Percentiles rank a stretch among this genome's conserved stretches.
phyloP scores from a whole-genome alignment of 1,140 invertebrate species.

The Sitobion miscanthi region DNA sequence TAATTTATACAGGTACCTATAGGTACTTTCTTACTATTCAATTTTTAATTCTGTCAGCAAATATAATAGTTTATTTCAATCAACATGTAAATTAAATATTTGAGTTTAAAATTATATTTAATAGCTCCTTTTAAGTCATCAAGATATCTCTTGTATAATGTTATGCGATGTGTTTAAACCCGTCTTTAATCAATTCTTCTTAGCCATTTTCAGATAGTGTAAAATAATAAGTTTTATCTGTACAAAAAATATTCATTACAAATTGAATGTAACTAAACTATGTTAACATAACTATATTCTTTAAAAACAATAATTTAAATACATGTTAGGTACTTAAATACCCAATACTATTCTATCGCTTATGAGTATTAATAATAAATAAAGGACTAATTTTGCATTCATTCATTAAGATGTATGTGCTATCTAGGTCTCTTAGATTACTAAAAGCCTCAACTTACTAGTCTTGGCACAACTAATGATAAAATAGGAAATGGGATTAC shows the following conservation, averaged over 20 bases:
- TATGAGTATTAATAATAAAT: background rate
- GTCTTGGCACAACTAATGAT: background rate
- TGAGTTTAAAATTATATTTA: background rate
- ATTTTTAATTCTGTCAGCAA: background rate
- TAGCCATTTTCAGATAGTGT: too few relatives aligned
- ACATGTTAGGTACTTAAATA: too few relatives aligned
- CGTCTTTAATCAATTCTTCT: too few relatives aligned
- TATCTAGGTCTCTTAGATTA: background rate
- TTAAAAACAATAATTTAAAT: too few relatives aligned
- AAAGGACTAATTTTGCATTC: background rate
- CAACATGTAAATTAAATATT: background rate
- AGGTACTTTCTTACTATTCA: background rate
- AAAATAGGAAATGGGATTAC: background rate
- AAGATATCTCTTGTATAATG: background rate
- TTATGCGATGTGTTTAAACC: background rate
- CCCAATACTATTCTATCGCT: background rate
- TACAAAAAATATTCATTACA: too few relatives aligned
- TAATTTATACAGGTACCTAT: background rate
- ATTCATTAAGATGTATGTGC: background rate
- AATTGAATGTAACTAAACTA: background rate
- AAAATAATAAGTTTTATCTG: too few relatives aligned
- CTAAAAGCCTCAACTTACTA: background rate
- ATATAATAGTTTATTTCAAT: background rate
- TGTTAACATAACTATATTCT: background rate
- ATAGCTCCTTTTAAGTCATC: background rate